Conservation (phyloP, 2,888 invertebrate species). For the Scrobipalpa atriplicella region DNA sequence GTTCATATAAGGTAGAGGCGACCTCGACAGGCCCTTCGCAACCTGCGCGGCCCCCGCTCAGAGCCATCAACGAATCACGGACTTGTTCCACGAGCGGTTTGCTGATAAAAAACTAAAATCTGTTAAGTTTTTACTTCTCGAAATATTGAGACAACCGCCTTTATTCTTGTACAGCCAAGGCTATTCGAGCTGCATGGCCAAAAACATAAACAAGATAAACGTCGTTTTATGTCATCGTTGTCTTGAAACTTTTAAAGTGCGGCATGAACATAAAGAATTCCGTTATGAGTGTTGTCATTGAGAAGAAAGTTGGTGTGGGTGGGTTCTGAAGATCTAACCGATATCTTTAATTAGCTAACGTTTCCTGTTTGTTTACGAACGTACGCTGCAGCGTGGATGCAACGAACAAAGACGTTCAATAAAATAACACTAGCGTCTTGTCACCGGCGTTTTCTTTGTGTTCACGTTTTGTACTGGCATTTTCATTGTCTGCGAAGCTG, state of each 20-base stretch:
- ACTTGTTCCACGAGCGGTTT: constrained; percentile 47
- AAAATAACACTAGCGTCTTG: constrained; percentile 42
- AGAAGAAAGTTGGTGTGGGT: constrained; percentile 12
- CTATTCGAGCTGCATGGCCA: constrained; percentile 18
- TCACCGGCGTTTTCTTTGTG: constrained; percentile 48
- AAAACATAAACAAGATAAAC: constrained; percentile 14
- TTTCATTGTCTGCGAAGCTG: constrained; percentile 38
- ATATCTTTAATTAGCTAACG: constrained; percentile 36
- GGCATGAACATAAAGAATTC: constrained; percentile 3
- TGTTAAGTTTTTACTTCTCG: background rate
- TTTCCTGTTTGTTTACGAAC: constrained; percentile 48
- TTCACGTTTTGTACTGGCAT: constrained; percentile 43
- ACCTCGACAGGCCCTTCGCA: constrained; percentile 75
- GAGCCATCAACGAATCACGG: constrained; percentile 62
- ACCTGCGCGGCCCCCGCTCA: constrained; percentile 72
- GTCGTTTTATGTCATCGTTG: constrained; percentile 12
- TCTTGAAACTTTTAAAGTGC: constrained; percentile 10
- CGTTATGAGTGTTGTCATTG: constrained; percentile 19
- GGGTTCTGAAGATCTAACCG: constrained; percentile 18
- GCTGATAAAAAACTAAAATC: constrained; percentile 20
- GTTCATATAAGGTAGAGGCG: constrained; percentile 41
- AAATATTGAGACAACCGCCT: constrained; percentile 5
- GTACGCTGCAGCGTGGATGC: constrained; percentile 42
- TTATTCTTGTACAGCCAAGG: constrained; percentile 6
- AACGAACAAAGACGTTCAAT: constrained; percentile 48